phyloP scores from a whole-genome alignment of 2,888 invertebrate genomes.

The Trichacis sp. region DNA sequence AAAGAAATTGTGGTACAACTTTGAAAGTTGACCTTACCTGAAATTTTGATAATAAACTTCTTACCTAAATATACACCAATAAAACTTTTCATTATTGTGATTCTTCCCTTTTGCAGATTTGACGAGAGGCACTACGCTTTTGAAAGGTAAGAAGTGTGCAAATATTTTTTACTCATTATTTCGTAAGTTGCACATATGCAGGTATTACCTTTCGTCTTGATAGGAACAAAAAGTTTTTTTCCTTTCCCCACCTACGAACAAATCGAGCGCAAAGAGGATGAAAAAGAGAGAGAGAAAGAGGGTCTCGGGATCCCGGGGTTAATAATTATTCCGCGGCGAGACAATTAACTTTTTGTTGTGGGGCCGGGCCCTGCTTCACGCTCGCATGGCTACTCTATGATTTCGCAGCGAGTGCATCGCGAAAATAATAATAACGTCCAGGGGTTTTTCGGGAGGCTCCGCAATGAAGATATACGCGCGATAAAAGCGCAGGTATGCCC shows the following conservation, averaged over 20 bases:
- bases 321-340: slow-evolving; percentile 64
- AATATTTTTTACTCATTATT: too few relatives aligned
- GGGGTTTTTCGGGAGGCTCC: slow-evolving; percentile 40
- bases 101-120: slow-evolving; percentile 61
- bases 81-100: slow-evolving; percentile 10
- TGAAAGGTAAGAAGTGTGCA: slow-evolving; percentile 60
- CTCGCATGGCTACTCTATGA: slow-evolving; percentile 49
- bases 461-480: slow-evolving; percentile 20
- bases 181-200: too few relatives aligned
- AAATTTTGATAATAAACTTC: too few relatives aligned
- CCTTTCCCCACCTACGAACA: background rate
- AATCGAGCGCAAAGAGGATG: slow-evolving; percentile 18
- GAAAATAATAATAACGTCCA: slow-evolving; percentile 59
- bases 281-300: slow-evolving; percentile 31
- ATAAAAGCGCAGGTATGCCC: slow-evolving; percentile 5
- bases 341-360: slow-evolving; percentile 65
- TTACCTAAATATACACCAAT: too few relatives aligned
- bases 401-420: slow-evolving; percentile 56
- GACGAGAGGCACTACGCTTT: slow-evolving; percentile 69
- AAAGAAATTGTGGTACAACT: too few relatives aligned
- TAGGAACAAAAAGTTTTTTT: too few relatives aligned
- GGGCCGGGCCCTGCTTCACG: slow-evolving; percentile 36
- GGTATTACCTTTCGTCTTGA: too few relatives aligned
- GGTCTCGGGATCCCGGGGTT: slow-evolving; percentile 32
- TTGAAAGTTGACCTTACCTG: too few relatives aligned